These are phyloP conservation scores for Phacellophora camtschatica DNA, from an alignment of 30 jellyfish, hydroid and myxozoan genomes.

Conservation along the genomic window DNA sequence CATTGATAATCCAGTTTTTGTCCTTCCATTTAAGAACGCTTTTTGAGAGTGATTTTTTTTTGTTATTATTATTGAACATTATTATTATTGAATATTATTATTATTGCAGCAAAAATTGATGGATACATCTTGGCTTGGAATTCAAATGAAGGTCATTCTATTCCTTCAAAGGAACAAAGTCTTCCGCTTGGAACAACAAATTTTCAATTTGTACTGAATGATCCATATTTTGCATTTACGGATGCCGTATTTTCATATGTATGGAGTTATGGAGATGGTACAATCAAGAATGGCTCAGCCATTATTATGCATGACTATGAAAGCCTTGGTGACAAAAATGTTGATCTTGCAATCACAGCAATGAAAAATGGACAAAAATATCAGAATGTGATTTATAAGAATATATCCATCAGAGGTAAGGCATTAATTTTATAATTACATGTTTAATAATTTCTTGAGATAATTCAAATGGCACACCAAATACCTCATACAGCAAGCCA, in stretches of 20 bases:
- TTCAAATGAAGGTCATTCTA: slow-evolving; percentile 19
- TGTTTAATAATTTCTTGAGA: too few relatives aligned
- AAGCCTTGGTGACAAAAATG: not conserved
- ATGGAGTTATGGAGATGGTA: slow-evolving; percentile 54
- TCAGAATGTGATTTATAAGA: slow-evolving; percentile 22
- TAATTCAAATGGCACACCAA: too few relatives aligned
- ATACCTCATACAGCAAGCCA: too few relatives aligned
- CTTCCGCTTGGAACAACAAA: slow-evolving; percentile 22
- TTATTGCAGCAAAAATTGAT: slow-evolving; percentile 24
- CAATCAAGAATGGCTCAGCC: not conserved
- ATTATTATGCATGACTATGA: slow-evolving; percentile 2
- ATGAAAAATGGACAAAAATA: not conserved
- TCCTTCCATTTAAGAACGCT: too few relatives aligned
- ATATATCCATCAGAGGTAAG: slow-evolving; percentile 41
- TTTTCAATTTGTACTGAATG: slow-evolving; percentile 28
- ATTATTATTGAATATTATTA: not conserved
- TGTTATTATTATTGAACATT: too few relatives aligned
- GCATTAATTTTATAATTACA: too few relatives aligned
- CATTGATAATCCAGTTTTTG: too few relatives aligned
- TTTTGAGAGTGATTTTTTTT: not conserved
- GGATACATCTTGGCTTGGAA: slow-evolving; percentile 53
- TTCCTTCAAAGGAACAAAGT: slow-evolving; percentile 34
- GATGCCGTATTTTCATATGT: slow-evolving; percentile 21
- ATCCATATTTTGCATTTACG: slow-evolving; percentile 1
- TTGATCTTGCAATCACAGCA: slow-evolving; percentile 19